Evolutionary conservation across 2,113 vertebrate genomes (phyloP).

Genomic region (Tympanuchus pallidicinctus): DNA sequence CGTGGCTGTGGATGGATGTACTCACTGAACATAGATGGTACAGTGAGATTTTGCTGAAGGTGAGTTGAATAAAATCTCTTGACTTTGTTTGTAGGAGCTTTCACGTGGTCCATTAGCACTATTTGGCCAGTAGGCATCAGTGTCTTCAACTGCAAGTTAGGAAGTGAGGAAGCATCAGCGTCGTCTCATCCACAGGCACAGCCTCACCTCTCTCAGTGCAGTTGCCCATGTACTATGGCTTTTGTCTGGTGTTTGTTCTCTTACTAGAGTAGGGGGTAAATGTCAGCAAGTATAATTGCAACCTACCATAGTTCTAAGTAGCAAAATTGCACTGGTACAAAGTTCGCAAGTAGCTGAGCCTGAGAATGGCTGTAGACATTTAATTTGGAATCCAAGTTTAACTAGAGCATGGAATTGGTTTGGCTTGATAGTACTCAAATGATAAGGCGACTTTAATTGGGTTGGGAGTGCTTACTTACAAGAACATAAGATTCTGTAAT

Average conservation of each 20-base stretch:
- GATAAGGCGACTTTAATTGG: neutral
- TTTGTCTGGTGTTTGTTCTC: neutral
- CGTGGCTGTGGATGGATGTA: neutral
- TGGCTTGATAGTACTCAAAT: neutral
- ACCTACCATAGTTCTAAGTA: neutral
- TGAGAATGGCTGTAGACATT: neutral
- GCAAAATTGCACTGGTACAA: neutral
- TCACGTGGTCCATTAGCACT: neutral
- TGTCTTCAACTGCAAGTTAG: neutral
- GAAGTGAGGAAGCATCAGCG: neutral
- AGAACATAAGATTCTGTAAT: neutral
- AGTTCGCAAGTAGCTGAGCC: neutral
- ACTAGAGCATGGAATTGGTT: neutral
- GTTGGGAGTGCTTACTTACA: neutral
- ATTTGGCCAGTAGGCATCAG: accelerated
- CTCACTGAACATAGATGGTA: neutral
- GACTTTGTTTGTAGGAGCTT: neutral
- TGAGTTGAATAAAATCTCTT: neutral
- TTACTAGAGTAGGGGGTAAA: neutral
- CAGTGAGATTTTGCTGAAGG: neutral
- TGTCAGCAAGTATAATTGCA: neutral
- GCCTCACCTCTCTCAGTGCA: neutral
- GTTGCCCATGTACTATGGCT: neutral
- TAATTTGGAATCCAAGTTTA: neutral
- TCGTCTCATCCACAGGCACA: neutral